A percentile compares a stretch with the other conserved stretches of the same genome.
Evolutionary conservation across 2,888 invertebrate species (phyloP).

Genomic region (Stegophylla sp.): DNA sequence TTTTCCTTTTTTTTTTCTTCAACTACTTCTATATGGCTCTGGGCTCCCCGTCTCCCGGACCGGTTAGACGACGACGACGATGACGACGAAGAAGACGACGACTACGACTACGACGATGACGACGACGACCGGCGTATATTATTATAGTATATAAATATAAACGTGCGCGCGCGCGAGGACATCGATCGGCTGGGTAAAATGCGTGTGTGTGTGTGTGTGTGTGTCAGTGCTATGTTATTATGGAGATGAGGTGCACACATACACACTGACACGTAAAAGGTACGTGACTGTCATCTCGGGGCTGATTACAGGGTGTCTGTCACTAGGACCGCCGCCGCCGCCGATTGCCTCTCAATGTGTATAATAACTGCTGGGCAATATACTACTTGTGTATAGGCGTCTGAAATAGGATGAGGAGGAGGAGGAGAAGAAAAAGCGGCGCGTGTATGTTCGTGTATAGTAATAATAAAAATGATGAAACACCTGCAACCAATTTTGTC

Average conservation of each 20-base stretch:
- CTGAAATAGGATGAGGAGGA: not conserved
- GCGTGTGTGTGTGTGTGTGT: not conserved
- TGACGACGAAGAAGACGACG: not conserved
- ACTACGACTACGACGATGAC: not conserved
- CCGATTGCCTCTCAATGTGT: conserved; percentile 23
- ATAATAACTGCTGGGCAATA: conserved; percentile 42
- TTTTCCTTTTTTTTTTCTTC: not conserved
- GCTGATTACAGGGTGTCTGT: conserved; percentile 59
- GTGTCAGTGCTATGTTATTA: conserved; percentile 34
- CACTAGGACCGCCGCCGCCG: conserved; percentile 36
- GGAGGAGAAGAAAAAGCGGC: conserved; percentile 19
- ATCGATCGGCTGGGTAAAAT: too few relatives aligned
- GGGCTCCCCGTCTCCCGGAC: conserved; percentile 26
- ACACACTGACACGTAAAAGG: conserved; percentile 20
- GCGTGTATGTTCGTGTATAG: not conserved
- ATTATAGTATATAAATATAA: conserved; percentile 25
- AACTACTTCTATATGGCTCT: not conserved
- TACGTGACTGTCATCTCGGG: conserved; percentile 58
- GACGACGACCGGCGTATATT: conserved; percentile 32
- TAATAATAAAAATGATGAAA: conserved; percentile 55
- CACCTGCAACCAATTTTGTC: conserved; percentile 59
- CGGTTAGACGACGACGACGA: conserved; percentile 31
- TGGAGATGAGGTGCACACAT: conserved; percentile 49
- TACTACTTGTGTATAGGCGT: not conserved
- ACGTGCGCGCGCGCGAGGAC: conserved; percentile 24